Percentiles rank a stretch among this genome's conserved stretches.
Evolutionary conservation across 2,888 invertebrate species (phyloP).

Genomic region (Lymantria monacha): DNA sequence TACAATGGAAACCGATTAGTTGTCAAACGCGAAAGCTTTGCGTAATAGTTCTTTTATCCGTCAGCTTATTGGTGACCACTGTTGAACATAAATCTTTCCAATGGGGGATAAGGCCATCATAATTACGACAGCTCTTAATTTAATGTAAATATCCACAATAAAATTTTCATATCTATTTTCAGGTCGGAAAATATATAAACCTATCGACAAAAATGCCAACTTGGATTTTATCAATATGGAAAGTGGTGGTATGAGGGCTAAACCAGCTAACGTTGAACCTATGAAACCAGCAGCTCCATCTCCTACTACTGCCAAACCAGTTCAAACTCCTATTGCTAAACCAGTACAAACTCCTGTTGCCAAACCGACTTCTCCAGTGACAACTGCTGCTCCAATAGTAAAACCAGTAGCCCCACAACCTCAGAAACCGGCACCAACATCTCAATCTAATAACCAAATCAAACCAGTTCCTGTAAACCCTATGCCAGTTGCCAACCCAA

Average conservation of each 20-base stretch:
- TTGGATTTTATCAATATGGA: slow-evolving; percentile 75
- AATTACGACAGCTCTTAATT: neutral
- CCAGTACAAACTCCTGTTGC: slow-evolving; percentile 26
- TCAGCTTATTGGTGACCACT: too few relatives aligned
- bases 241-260: slow-evolving; percentile 47
- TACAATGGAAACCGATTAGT: too few relatives aligned
- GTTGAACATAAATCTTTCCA: neutral
- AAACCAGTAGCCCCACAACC: slow-evolving; percentile 19
- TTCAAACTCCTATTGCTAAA: slow-evolving; percentile 5
- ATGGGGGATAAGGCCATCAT: too few relatives aligned
- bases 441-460: slow-evolving; percentile 39
- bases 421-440: slow-evolving; percentile 17
- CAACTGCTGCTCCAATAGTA: slow-evolving; percentile 12
- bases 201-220: slow-evolving; percentile 71
- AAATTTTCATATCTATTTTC: slow-evolving; percentile 1
- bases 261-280: slow-evolving; percentile 12
- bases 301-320: neutral
- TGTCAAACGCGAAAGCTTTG: too few relatives aligned
- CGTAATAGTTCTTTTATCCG: too few relatives aligned
- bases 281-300: slow-evolving; percentile 28
- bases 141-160: neutral
- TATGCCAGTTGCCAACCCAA: slow-evolving; percentile 43
- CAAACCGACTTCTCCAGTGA: slow-evolving; percentile 19
- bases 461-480: slow-evolving; percentile 61
- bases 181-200: slow-evolving; percentile 34